Evolutionary conservation across 2,888 invertebrate species (phyloP), one percentile per base, ranked within the genome.

Genomic region (Tipula lateralis): DNA sequence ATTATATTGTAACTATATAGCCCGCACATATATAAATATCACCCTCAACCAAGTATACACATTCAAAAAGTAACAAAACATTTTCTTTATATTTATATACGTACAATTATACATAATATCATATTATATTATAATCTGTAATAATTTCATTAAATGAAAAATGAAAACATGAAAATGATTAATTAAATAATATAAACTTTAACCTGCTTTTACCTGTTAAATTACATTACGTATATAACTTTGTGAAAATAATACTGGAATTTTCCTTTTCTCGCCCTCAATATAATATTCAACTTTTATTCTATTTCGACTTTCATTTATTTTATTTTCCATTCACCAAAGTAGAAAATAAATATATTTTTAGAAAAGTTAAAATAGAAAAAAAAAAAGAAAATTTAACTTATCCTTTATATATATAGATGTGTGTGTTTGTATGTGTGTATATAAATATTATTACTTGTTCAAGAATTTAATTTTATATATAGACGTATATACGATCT

Each of bases 181-280:
- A 66, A 66, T 66, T 66, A 66, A 66, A 66, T 66, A 24, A 66
- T 66, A 24, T 66, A 66, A 66, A 66, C 24, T 66, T 66, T 66
- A 66, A 66, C 66, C 24, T 66, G 66, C 66, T 66, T 66, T 66
- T 66, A 66, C 66, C 66, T 66, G 66, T 66, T 66, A 66, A 66
- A 66, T 66, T 66, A 66, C 66, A 66, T 19, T 66, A 66, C 66
- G 66, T 24, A 24, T 24, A 66, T 9, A 66, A 66, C 44, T 50
- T 50, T 50, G 44, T 50, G 44, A 50, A 50, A 66, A 66, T 66
- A 66, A 19, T 66, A 66, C 66, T 66, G 66, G 24, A 9, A 24
- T 66, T 66, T 66, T 66, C 24, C 12, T 66, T 66, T 66, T 24
- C 24, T 24, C 24, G 24, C 66, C 66, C 66, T 9, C 66, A 12